Percentiles rank a stretch among this genome's conserved stretches.
Evolutionary conservation across 1,140 invertebrate genomes (phyloP).

Genomic region (Drosophila nebulosa): DNA sequence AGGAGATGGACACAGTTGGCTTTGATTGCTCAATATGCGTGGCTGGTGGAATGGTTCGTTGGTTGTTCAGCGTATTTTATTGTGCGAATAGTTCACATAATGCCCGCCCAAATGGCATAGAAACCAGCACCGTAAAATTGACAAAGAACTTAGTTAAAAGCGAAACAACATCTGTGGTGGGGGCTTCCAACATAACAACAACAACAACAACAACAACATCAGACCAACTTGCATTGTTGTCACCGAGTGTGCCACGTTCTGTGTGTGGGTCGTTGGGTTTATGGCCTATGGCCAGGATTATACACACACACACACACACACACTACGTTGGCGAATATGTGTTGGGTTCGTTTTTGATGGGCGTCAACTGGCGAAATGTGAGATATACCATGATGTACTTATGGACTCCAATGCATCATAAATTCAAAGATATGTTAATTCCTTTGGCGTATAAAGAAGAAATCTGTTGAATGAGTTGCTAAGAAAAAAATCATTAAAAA

Average conservation of each 20-base stretch:
- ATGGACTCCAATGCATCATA: background rate
- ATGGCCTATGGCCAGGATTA: slow-evolving; percentile 23
- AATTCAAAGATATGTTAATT: slow-evolving; percentile 12
- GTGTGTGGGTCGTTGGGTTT: slow-evolving; percentile 5
- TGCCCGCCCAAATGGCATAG: slow-evolving; percentile 34
- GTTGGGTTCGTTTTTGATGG: background rate
- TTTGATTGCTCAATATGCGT: slow-evolving; percentile 76
- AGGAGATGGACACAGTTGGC: slow-evolving; percentile 55
- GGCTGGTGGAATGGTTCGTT: slow-evolving; percentile 50
- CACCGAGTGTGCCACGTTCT: background rate
- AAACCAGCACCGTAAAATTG: slow-evolving; percentile 45
- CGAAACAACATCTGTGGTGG: slow-evolving; percentile 30
- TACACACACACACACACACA: background rate
- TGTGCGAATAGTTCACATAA: slow-evolving; percentile 70
- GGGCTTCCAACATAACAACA: background rate
- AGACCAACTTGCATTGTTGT: slow-evolving; percentile 24
- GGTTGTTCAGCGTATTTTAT: slow-evolving; percentile 51
- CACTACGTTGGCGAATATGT: background rate
- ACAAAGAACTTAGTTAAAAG: slow-evolving; percentile 72
- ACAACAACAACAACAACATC: slow-evolving; percentile 13
- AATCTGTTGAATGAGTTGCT: background rate
- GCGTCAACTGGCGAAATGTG: background rate
- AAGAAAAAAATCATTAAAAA: background rate
- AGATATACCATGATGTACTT: background rate
- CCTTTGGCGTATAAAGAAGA: background rate